Evolutionary conservation across 1,140 invertebrate genomes (phyloP).

Genomic region (Solen grandis): DNA sequence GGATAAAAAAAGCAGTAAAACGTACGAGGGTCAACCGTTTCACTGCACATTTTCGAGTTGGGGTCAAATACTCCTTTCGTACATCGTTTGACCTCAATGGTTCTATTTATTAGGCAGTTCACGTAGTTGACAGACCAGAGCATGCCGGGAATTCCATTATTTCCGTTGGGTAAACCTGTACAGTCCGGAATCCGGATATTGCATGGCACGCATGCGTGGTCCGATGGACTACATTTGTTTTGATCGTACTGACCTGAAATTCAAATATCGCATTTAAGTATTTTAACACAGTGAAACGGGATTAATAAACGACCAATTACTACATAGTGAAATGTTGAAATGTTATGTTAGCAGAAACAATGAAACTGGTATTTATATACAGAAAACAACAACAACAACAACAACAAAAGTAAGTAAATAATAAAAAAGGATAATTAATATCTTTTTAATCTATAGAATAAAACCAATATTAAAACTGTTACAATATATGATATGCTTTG

Average conservation of each 20-base stretch:
- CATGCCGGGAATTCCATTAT: slow-evolving; percentile 49
- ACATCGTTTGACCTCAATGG: slow-evolving; percentile 53
- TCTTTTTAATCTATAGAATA: no score
- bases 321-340: background rate
- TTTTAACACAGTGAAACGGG: background rate
- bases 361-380: no score
- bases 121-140: slow-evolving; percentile 60
- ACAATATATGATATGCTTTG: background rate
- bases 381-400: no score
- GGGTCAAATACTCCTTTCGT: slow-evolving; percentile 49
- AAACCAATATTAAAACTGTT: background rate
- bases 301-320: background rate
- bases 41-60: slow-evolving; percentile 25
- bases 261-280: background rate
- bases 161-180: slow-evolving; percentile 52
- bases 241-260: slow-evolving; percentile 60
- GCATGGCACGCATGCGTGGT: slow-evolving; percentile 49
- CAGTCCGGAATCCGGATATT: slow-evolving; percentile 54
- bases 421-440: no score
- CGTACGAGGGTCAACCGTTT: slow-evolving; percentile 30
- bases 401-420: no score
- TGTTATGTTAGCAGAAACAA: slow-evolving; percentile 5
- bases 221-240: slow-evolving; percentile 40
- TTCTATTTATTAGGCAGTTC: slow-evolving; percentile 57
- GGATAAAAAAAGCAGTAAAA: no score